Conservation (phyloP, 2,888 invertebrate genomes). For the Ptychoptera contaminata region DNA sequence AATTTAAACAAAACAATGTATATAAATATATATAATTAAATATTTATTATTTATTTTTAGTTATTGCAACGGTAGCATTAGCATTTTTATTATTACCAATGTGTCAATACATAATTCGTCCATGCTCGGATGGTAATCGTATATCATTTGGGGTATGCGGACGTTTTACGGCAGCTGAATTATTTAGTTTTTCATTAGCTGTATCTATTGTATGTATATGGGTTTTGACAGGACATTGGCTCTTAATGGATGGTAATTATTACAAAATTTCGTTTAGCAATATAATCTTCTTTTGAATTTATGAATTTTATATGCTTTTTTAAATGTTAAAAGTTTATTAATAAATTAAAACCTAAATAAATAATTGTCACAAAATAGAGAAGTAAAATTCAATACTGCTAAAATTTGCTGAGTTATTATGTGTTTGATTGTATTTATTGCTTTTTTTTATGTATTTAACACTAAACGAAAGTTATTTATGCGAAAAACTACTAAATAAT, state of each 20-base stretch:
- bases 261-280: background rate
- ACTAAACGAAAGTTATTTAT: too few species aligned
- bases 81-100: slow-evolving; percentile 92
- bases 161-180: slow-evolving; percentile 85
- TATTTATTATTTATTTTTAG: slow-evolving; percentile 32
- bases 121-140: slow-evolving; percentile 68
- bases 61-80: slow-evolving; percentile 91
- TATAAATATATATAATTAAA: background rate
- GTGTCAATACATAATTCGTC: slow-evolving; percentile 88
- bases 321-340: too few species aligned
- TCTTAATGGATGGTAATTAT: slow-evolving; percentile 79
- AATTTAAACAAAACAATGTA: background rate
- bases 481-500: too few species aligned
- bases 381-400: too few species aligned
- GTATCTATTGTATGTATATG: slow-evolving; percentile 91
- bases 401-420: too few species aligned
- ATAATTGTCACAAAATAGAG: too few species aligned
- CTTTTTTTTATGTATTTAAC: too few species aligned
- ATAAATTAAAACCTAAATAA: too few species aligned
- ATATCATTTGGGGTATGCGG: slow-evolving; percentile 86
- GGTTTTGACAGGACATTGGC: slow-evolving; percentile 96
- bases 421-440: too few species aligned
- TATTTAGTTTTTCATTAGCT: slow-evolving; percentile 81
- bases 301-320: background rate
- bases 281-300: background rate